Conservation (phyloP, 2,888 invertebrate species). For the Drosophila austrosaltans region DNA sequence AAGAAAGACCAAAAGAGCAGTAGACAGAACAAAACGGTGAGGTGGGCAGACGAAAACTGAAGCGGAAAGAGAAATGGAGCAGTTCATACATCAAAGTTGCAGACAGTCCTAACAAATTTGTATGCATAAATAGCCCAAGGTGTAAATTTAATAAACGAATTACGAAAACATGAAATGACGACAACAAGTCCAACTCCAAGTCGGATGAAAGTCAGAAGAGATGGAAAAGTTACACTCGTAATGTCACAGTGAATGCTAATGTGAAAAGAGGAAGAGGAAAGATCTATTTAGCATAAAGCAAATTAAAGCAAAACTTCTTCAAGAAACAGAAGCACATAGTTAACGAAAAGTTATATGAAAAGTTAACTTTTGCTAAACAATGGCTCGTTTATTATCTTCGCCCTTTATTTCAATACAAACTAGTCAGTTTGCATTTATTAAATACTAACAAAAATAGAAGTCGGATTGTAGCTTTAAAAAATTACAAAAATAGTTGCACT, state of each 20-base stretch:
- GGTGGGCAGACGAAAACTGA: not conserved
- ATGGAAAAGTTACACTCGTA: conserved; percentile 14
- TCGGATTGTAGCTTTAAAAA: not conserved
- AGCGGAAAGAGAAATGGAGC: not conserved
- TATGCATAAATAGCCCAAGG: conserved; percentile 63
- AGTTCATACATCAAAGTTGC: conserved; percentile 50
- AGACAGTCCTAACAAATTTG: conserved; percentile 30
- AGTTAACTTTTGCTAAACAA: not conserved
- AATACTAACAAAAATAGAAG: not conserved
- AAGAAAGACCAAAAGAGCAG: conserved; percentile 56
- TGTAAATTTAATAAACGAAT: conserved; percentile 64
- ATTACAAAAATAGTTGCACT: not conserved
- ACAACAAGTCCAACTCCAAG: conserved; percentile 9
- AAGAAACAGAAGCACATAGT: conserved; percentile 2
- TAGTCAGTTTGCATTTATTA: not conserved
- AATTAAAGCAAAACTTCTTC: conserved; percentile 21
- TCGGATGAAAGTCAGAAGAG: conserved; percentile 12
- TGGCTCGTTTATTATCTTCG: not conserved
- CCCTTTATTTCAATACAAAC: not conserved
- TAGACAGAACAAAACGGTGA: not conserved
- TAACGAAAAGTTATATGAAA: not conserved
- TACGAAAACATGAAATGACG: conserved; percentile 51
- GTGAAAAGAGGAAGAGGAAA: conserved; percentile 18
- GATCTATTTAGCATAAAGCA: conserved; percentile 42
- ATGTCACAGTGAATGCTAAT: conserved; percentile 41